Evolutionary conservation across 1,140 invertebrate species (phyloP), one percentile per base, ranked within the genome.

Genomic region (Bombus pascuorum): DNA sequence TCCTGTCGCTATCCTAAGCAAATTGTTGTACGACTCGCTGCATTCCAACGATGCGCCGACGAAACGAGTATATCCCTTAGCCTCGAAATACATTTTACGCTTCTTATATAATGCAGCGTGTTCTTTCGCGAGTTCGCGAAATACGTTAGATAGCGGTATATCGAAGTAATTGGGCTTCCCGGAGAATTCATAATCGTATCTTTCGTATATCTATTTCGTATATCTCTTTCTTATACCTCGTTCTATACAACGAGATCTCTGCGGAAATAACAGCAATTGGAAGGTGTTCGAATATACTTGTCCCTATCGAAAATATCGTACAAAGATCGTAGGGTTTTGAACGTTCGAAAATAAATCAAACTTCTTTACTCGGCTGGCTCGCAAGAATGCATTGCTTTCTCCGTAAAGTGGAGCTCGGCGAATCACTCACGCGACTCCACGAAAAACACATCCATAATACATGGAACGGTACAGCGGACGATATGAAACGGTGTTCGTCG

Each of bases 11-110:
- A 66, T 85, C 70, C 83, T 81, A 81, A 73, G 77, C 83, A 81
- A 85, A 85, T 80, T 85, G 83, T 80, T 80, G 53, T 39, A 73
- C 83, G 74, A 83, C 47, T 70, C 44, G 65, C 44, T 34, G 44
- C 34, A 47, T 57, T 68, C 47, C 75, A 25, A 53, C 34, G 59
- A 62, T 12, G 59, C 28, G 57, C 57, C 57, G 3, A n/a, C 28
- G 59, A 62, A 62, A 62, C 28, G 9, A 62, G 59, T 62, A 28
- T 62, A 79, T 47, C 74, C 28, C 18, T 84, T 32, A 44, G 22
- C n/a, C 32, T 59, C 62, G 34, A 66, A 22, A 71, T 37, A 25
- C 62, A 73, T 71, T 70, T 42, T 42, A 68, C 65, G 13, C 37
- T 44, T 28, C 47, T 70, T 28, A 10, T 37, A 59, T n/a, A 28